Conservation (phyloP, 2,888 invertebrate genomes). For the Drosophila melanocephala region DNA sequence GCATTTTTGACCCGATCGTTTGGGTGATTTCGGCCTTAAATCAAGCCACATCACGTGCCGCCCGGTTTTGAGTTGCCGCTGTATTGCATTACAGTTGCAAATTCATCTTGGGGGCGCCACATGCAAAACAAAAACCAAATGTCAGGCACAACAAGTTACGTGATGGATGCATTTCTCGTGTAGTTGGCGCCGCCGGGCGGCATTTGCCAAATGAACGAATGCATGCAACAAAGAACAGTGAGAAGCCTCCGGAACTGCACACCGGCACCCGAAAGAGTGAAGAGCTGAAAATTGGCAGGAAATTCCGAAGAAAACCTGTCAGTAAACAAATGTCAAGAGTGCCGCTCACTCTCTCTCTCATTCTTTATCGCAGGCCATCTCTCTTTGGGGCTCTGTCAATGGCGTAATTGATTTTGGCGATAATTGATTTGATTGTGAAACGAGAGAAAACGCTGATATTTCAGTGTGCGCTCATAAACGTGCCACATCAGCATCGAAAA, state of each 20-base stretch:
- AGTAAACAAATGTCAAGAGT: slow-evolving; percentile 11
- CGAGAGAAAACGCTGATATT: slow-evolving; percentile 70
- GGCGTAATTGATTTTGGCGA: slow-evolving; percentile 71
- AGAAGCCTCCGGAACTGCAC: background rate
- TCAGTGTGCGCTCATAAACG: slow-evolving; percentile 63
- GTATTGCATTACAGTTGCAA: background rate
- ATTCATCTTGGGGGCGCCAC: slow-evolving; percentile 29
- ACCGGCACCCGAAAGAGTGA: slow-evolving; percentile 10
- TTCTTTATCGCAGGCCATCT: background rate
- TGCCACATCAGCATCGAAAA: slow-evolving; percentile 65
- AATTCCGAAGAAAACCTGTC: slow-evolving; percentile 42
- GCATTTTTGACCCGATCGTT: slow-evolving; percentile 53
- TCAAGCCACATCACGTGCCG: slow-evolving; percentile 6
- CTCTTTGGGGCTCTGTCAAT: slow-evolving; percentile 28
- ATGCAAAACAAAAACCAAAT: slow-evolving; percentile 65
- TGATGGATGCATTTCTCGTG: slow-evolving; percentile 62
- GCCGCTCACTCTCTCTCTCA: background rate
- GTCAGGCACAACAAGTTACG: slow-evolving; percentile 59
- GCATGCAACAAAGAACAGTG: background rate
- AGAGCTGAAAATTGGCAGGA: slow-evolving; percentile 26
- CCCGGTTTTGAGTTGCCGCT: background rate
- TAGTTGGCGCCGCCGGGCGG: slow-evolving; percentile 18
- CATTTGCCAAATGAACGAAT: slow-evolving; percentile 6
- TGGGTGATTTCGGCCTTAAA: slow-evolving; percentile 47
- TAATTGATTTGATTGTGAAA: slow-evolving; percentile 73